Evolutionary conservation across 2,797 vertebrate genomes (phyloP).

Genomic region (Acropternis orthonyx): DNA sequence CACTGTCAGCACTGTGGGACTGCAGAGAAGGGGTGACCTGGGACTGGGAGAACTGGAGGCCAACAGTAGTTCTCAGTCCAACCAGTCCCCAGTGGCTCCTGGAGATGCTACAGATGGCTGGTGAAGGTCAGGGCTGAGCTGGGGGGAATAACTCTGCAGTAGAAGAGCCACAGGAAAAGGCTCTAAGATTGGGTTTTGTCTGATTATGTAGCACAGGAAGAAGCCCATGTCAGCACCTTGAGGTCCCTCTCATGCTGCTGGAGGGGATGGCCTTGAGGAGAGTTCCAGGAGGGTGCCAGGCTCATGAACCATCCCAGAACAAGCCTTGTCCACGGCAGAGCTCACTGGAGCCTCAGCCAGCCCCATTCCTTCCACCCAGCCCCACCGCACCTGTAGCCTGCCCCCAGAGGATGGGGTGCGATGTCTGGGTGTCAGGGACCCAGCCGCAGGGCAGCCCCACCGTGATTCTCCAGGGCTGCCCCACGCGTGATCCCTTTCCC

Average conservation of each 20-base stretch:
- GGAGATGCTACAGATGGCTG: not conserved
- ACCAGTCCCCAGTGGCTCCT: not conserved
- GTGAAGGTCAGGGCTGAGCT: not conserved
- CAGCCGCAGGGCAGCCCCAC: not conserved
- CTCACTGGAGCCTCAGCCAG: rapidly evolving
- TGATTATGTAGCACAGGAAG: too few species aligned
- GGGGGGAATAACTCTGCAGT: not conserved
- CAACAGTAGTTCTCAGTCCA: rapidly evolving
- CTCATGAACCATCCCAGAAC: not conserved
- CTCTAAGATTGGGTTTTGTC: not conserved
- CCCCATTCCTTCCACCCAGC: not conserved
- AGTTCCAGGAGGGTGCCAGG: not conserved
- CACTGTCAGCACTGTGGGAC: not conserved
- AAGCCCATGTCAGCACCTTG: rapidly evolving
- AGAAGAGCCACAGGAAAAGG: not conserved
- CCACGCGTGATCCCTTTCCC: not conserved
- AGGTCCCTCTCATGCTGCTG: not conserved
- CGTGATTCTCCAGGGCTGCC: not conserved
- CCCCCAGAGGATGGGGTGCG: not conserved
- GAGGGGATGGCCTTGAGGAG: not conserved
- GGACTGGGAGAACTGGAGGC: not conserved
- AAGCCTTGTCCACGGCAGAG: not conserved
- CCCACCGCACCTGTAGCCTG: not conserved
- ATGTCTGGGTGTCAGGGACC: rapidly evolving
- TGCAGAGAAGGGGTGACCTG: not conserved